A percentile compares a stretch with the other conserved stretches of the same genome.
Evolutionary conservation across 2,113 vertebrate genomes (phyloP).

Genomic region (Pycnonotus jocosus): DNA sequence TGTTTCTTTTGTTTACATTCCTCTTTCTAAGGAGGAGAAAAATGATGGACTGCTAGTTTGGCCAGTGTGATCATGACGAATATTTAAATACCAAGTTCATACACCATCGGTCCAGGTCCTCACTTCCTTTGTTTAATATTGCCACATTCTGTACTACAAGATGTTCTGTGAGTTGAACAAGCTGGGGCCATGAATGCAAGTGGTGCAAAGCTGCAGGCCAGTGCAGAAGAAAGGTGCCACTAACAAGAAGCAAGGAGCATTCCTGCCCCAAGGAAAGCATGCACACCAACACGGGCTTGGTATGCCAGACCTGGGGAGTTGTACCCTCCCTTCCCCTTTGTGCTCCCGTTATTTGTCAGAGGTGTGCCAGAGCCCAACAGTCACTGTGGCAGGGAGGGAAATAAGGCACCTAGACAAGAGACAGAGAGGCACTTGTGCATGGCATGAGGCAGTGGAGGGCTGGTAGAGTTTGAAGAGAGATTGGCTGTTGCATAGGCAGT

Average conservation of each 20-base stretch:
- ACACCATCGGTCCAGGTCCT: neutral
- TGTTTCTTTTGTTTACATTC: too few relatives aligned
- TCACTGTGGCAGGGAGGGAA: neutral
- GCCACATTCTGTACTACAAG: neutral
- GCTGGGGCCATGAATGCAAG: too few relatives aligned
- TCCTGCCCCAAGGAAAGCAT: accelerated
- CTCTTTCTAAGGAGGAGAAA: too few relatives aligned
- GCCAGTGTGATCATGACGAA: neutral
- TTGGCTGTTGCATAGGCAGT: neutral
- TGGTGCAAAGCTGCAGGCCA: neutral
- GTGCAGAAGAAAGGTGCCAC: neutral
- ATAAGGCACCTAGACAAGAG: neutral
- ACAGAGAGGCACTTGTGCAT: neutral
- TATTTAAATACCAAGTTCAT: neutral
- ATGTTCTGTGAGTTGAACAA: neutral
- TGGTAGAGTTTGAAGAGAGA: neutral
- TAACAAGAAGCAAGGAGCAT: neutral
- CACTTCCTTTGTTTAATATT: neutral
- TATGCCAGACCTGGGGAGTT: neutral
- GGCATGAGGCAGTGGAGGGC: neutral
- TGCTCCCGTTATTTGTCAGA: neutral
- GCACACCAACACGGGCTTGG: neutral
- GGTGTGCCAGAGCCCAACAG: neutral
- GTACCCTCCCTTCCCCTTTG: accelerated
- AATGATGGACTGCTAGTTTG: too few relatives aligned